Evolutionary conservation across 1,140 invertebrate species (phyloP).

Genomic region (Reticulitermes speratus): DNA sequence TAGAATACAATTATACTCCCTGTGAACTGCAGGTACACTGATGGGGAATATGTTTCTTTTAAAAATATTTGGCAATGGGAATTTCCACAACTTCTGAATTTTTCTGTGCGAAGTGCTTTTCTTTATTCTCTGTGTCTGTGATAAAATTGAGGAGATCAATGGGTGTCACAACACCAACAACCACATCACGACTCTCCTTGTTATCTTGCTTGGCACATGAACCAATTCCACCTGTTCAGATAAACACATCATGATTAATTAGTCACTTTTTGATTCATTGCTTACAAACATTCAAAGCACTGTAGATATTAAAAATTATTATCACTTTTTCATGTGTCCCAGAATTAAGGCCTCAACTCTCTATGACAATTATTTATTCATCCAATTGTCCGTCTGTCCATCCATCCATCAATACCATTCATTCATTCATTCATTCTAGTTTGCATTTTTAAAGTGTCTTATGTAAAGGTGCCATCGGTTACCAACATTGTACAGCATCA

Average conservation of each 20-base stretch:
- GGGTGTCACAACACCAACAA: constrained; percentile 64
- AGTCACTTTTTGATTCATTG: background rate
- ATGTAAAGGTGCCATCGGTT: too few species aligned
- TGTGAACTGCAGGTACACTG: too few species aligned
- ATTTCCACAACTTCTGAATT: background rate
- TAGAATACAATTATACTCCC: too few species aligned
- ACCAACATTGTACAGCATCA: too few species aligned
- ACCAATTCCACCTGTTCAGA: constrained; percentile 29
- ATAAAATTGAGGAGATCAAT: constrained; percentile 67
- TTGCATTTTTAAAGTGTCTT: too few species aligned
- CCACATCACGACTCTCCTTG: constrained; percentile 46
- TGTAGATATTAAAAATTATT: background rate
- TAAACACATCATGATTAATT: constrained; percentile 3
- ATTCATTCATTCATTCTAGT: too few species aligned
- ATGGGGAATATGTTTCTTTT: too few species aligned
- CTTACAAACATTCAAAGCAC: background rate
- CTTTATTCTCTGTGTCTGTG: constrained; percentile 39
- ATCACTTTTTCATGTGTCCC: background rate
- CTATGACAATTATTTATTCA: too few species aligned
- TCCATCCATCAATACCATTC: too few species aligned
- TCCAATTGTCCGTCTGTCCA: too few species aligned
- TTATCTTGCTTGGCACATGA: constrained; percentile 28
- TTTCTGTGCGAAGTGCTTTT: background rate
- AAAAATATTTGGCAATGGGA: background rate
- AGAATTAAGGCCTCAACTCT: too few species aligned